Conservation (phyloP, 2,113 vertebrate genomes). For the Aramus guarauna region DNA sequence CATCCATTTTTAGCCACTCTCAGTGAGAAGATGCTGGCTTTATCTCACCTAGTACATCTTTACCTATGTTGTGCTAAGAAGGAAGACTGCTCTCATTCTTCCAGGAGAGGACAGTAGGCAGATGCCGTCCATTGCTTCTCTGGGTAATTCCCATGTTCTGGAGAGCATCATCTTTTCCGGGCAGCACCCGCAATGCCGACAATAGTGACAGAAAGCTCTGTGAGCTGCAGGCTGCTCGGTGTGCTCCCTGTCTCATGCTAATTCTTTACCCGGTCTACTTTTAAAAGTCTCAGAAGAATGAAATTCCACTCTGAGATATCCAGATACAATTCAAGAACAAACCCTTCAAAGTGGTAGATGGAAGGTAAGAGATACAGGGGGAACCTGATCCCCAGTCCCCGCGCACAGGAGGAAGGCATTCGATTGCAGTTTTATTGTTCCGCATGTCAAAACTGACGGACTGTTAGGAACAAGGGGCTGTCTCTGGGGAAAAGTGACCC, state of each 20-base stretch:
- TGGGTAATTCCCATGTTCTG: not conserved
- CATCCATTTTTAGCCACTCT: not conserved
- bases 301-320: slow-evolving; percentile 58
- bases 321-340: slow-evolving; percentile 46
- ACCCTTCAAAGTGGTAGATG: slow-evolving; percentile 22
- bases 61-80: not conserved
- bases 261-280: not conserved
- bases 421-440: slow-evolving; percentile 56
- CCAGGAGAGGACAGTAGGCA: not conserved
- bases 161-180: not conserved
- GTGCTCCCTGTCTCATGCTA: not conserved
- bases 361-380: slow-evolving; percentile 39
- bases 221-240: not conserved
- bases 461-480: not conserved
- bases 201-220: not conserved
- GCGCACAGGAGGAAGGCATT: not conserved
- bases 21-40: not conserved
- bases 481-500: not conserved
- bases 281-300: slow-evolving; percentile 37
- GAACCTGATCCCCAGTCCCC: not conserved
- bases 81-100: not conserved
- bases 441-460: not conserved
- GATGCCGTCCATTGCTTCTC: not conserved
- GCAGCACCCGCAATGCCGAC: not conserved
- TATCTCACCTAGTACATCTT: not conserved